Evolutionary conservation across 1,140 invertebrate genomes (phyloP), one percentile per base, ranked within the genome.

Genomic region (Megalopta genalis): DNA sequence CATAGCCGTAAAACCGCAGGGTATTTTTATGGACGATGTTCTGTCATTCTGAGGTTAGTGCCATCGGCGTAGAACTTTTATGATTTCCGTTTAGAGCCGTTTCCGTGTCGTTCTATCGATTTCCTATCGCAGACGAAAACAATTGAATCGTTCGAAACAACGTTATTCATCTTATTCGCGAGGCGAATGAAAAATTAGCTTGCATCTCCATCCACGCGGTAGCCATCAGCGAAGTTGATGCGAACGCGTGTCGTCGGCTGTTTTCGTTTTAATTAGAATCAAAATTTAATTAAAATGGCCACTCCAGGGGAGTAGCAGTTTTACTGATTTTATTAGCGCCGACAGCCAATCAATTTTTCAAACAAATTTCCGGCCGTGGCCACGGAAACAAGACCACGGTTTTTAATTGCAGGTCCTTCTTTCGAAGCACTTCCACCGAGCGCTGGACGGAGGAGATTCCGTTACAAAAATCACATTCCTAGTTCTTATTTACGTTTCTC

Each of bases 291-390:
- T 21, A 62, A 62, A 72, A 62, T 10, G 59, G 6, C 14, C 39
- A 46, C 23, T 18, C 23, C 8, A 10, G 39, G 64, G n/a, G 25
- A n/a, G n/a, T 46, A n/a, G 21, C 70, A 62, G 10, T 62, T 62
- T 21, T 57, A 10, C 23, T 32, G 32, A 32, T 27, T 72, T 62
- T n/a, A 39, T 46, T 66, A 42, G 64, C 39, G n/a, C 9, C 39
- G 39, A n/a, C n/a, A 9, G 64, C 64, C 64, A 66, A 66, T 66
- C 64, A 66, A 66, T 66, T 66, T 66, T 66, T 66, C 64, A 46
- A 46, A 66, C 64, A 46, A 46, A 66, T 46, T 46, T 46, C n/a
- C 39, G 8, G 23, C 12, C 5, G 10, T 14, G 3, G 5, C 64
- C 8, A n/a, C n/a, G 37, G n/a, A 21, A n/a, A 25, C 42, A n/a